A percentile compares a stretch with the other conserved stretches of the same genome.
Conservation (phyloP, 2,113 vertebrate species). For the Istiophorus platypterus region DNA sequence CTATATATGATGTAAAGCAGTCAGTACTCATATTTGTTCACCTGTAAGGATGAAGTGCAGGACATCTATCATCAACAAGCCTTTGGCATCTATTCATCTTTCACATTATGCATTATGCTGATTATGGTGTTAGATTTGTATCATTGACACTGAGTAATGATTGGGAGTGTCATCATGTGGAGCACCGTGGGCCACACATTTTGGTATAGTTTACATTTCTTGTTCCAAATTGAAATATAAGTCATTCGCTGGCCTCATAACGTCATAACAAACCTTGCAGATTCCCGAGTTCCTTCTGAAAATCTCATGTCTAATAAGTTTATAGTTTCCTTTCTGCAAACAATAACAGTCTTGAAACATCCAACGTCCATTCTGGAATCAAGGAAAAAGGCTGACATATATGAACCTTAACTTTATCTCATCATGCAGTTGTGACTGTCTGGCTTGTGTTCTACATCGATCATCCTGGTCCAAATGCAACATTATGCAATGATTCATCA, state of each 20-base stretch:
- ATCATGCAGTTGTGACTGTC: constrained; percentile 1
- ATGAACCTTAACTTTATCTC: too few relatives aligned
- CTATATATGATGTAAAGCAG: constrained; percentile 45
- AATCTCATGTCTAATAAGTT: constrained; percentile 40
- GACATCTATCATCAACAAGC: constrained; percentile 20
- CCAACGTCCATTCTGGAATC: constrained; percentile 31
- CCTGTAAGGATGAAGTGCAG: constrained; percentile 67
- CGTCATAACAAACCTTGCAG: constrained; percentile 63
- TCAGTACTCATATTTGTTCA: constrained; percentile 75
- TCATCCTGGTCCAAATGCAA: constrained; percentile 56
- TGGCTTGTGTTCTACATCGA: constrained; percentile 52
- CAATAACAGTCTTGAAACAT: constrained; percentile 52
- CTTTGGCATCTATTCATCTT: constrained; percentile 28
- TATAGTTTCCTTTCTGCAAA: constrained; percentile 48
- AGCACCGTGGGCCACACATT: constrained; percentile 67
- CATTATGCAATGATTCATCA: constrained; percentile 72
- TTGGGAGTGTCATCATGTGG: constrained; percentile 57
- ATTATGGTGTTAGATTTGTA: constrained; percentile 56
- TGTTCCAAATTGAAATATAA: constrained; percentile 71
- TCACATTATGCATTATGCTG: constrained; percentile 37
- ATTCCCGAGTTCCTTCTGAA: constrained; percentile 41
- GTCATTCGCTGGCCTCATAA: constrained; percentile 53
- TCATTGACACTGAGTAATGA: constrained; percentile 54
- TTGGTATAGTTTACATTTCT: constrained; percentile 59
- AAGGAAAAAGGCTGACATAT: constrained; percentile 9